Evolutionary conservation across 2,797 vertebrate species (phyloP), one percentile per base, ranked within the genome.

Genomic region (Gallirallus australis): DNA sequence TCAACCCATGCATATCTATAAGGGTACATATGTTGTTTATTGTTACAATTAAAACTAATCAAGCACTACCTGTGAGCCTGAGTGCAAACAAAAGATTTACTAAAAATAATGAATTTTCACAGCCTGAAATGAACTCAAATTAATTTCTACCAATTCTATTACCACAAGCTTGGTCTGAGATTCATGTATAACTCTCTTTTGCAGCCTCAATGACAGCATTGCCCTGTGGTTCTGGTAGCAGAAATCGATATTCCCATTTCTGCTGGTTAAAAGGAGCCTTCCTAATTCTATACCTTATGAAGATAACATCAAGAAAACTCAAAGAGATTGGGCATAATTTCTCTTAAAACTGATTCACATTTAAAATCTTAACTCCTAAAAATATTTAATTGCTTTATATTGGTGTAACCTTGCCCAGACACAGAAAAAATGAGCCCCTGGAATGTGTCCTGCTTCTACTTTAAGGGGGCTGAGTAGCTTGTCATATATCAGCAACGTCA

Each of bases 321-420:
- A 6, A 64, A 86, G 25, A 59, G 7, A 28, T 54, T 39, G 59
- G 21, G 7, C 21, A 45, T 16, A 1, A 35, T 72, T 86, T 86
- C 11, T 69, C 17, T 84, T 79, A 57, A 72, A 91, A 79, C 6
- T 19, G 18, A 80, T 70, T 80, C 64, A 57, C 56, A 50, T 60
- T 64, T 92, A n/a, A 64, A 77, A 93, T 12, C 23, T 75, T 57
- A 76, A 80, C 31, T 60, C 37, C 61, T 73, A 53, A 39, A 91
- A 92, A 40, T 42, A 86, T 82, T 82, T 75, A 70, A 48, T 40
- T 66, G 39, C 15, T 86, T 92, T 56, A 19, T 64, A 48, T 42
- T 2, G 1, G 14, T 11, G n/a, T 40, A 89, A 84, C 6, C 15
- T 48, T 27, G 48, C 63, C 37, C 33, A 79, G 27, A n/a, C 19